A percentile compares a stretch with the other conserved stretches of the same genome.
phyloP scores from a whole-genome alignment of 1,140 invertebrate genomes.

The Cecropterus lyciades region DNA sequence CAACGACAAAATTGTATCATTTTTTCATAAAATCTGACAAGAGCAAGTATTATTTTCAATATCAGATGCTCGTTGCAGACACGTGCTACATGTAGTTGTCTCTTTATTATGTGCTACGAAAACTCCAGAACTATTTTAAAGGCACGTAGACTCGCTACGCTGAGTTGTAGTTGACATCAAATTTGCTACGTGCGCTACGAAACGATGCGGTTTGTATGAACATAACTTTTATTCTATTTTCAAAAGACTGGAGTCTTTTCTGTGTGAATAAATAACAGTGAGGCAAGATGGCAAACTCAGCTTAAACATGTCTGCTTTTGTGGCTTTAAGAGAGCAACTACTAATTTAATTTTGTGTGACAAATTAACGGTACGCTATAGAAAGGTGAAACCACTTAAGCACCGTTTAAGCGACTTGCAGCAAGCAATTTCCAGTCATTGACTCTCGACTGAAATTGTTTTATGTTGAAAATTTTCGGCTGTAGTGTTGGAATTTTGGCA shows the following conservation, averaged over 20 bases:
- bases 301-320: conserved; percentile 7
- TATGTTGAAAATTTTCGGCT: background rate
- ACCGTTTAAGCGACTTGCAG: conserved; percentile 4
- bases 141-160: conserved; percentile 18
- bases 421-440: conserved; percentile 1
- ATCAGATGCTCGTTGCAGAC: conserved; percentile 15
- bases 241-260: conserved; percentile 19
- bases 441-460: conserved; percentile 5
- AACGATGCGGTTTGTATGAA: conserved; percentile 27
- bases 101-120: conserved; percentile 23
- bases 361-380: conserved; percentile 18
- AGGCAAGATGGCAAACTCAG: conserved; percentile 10
- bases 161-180: conserved; percentile 32
- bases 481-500: background rate
- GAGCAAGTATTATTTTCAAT: conserved; percentile 11
- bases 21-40: conserved; percentile 21
- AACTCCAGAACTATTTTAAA: conserved; percentile 23
- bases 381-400: conserved; percentile 15
- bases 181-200: conserved; percentile 30
- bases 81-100: conserved; percentile 12
- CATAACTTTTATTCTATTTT: conserved; percentile 29
- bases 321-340: conserved; percentile 14
- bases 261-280: conserved; percentile 10
- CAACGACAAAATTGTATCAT: conserved; percentile 11
- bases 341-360: conserved; percentile 11